phyloP scores from a whole-genome alignment of 2,113 vertebrate species.

The Glaucidium brasilianum region DNA sequence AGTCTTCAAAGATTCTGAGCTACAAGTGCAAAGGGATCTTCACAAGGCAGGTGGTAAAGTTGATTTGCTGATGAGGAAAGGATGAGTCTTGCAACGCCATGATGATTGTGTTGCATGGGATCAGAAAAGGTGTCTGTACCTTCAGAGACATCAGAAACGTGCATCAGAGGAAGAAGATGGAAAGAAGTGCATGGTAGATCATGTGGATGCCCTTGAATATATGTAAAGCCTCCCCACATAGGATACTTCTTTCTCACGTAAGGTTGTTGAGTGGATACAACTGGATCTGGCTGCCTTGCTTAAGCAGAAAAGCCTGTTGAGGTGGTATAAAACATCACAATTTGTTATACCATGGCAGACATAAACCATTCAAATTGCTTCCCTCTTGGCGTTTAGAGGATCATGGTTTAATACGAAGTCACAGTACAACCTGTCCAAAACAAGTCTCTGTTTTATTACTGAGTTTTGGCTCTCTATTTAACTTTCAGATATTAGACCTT shows the following conservation, averaged over 20 bases:
- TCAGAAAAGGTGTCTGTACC: background rate
- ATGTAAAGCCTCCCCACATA: background rate
- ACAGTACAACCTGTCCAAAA: background rate
- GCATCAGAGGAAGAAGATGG: background rate
- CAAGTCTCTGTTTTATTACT: background rate
- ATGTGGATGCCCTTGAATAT: background rate
- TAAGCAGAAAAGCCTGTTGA: background rate
- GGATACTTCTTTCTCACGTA: background rate
- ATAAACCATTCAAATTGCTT: background rate
- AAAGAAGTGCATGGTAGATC: background rate
- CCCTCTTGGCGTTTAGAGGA: background rate
- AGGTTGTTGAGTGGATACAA: background rate
- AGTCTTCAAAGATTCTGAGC: background rate
- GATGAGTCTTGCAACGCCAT: background rate
- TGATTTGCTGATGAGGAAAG: background rate
- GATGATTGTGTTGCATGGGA: background rate
- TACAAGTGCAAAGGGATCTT: background rate
- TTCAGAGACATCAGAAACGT: background rate
- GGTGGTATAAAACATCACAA: background rate
- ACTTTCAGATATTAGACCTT: background rate
- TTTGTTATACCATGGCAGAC: background rate
- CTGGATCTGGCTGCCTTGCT: background rate
- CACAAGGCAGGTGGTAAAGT: background rate
- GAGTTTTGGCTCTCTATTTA: background rate
- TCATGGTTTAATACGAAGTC: background rate